Base-by-base conservation (phyloP, 35 echinoderm and acorn worm species). In the Ophioderma brevispina region DNA sequence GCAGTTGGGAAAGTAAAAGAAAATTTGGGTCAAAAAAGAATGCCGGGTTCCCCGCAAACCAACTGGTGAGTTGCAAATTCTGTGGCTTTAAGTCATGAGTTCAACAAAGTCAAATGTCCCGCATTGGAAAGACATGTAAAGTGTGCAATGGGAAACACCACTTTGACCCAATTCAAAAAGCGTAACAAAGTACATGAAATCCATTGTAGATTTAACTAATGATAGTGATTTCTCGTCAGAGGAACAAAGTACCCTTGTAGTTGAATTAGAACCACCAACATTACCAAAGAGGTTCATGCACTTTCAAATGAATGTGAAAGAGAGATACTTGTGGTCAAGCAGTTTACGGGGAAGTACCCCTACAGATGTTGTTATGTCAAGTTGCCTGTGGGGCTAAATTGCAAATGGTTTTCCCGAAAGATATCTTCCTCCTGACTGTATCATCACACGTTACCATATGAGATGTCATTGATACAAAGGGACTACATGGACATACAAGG, bases 101-200 rank as follows among this genome's bases (percentile, higher is more conserved):
- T n/a, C n/a, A n/a, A n/a, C n/a, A n/a, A n/a, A n/a, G n/a, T n/a
- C n/a, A 77, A 75, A 41, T 88, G 85, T 40, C 79, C 46, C 28
- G 85, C 91, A 19, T 82, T 76, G 86, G 85, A 31, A 92, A 92
- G 38, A 82, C n/a, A 35, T 87, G 91, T 82, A 36, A n/a, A n/a
- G n/a, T n/a, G n/a, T n/a, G 79, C 37, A n/a, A 21, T n/a, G 84
- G 81, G 50, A 41, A 33, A 28, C 87, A 92, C 40, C 89, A 85
- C 33, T 84, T 91, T 41, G 81, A 39, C 5, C 41, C 4, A n/a
- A n/a, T n/a, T n/a, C n/a, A n/a, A n/a, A n/a, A n/a, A n/a, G n/a
- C n/a, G n/a, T n/a, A n/a, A n/a, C n/a, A 31, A 31, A 17, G 46
- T 1, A 4, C 31, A 85, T 17, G 19, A 85, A 50, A 81, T n/a